A percentile compares a stretch with the other conserved stretches of the same genome.
These are phyloP conservation scores for Lamproptera curius DNA, from an alignment of 2,888 invertebrate species.

Conservation along the genomic window DNA sequence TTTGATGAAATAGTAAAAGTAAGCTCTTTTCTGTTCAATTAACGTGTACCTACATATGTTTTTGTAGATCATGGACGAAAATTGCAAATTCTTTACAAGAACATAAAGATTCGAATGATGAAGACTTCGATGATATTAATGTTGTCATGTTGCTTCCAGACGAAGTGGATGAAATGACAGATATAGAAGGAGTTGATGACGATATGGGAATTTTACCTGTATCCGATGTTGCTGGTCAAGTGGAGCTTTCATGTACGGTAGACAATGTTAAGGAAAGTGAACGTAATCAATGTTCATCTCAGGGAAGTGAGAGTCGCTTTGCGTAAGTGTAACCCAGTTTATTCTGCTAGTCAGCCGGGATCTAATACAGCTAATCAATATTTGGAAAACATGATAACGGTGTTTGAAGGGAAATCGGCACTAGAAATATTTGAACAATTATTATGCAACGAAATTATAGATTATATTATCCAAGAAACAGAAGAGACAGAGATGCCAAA, in stretches of 20 bases:
- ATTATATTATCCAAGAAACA: no score
- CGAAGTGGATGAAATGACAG: no score
- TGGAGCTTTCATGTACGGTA: conserved; percentile 16
- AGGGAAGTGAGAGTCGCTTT: background rate
- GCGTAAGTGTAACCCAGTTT: conserved; percentile 7
- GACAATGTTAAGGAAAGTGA: no score
- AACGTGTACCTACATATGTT: background rate
- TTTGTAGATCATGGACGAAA: background rate
- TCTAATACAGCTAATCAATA: conserved; percentile 13
- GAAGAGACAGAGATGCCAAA: no score
- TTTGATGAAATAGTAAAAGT: background rate
- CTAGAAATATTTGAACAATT: conserved; percentile 11
- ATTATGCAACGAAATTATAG: conserved; percentile 9
- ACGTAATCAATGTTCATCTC: no score
- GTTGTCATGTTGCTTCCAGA: conserved; percentile 9
- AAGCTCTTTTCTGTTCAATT: background rate
- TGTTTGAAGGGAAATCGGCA: conserved; percentile 5
- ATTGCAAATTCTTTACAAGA: background rate
- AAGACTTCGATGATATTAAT: conserved; percentile 12
- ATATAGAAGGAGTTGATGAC: no score
- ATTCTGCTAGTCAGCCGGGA: background rate
- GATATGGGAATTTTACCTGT: conserved; percentile 7
- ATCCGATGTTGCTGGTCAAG: conserved; percentile 13
- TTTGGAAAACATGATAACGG: background rate
- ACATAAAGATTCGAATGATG: conserved; percentile 14